Evolutionary conservation across 2,113 vertebrate genomes (phyloP).

Genomic region (Mellivora capensis): DNA sequence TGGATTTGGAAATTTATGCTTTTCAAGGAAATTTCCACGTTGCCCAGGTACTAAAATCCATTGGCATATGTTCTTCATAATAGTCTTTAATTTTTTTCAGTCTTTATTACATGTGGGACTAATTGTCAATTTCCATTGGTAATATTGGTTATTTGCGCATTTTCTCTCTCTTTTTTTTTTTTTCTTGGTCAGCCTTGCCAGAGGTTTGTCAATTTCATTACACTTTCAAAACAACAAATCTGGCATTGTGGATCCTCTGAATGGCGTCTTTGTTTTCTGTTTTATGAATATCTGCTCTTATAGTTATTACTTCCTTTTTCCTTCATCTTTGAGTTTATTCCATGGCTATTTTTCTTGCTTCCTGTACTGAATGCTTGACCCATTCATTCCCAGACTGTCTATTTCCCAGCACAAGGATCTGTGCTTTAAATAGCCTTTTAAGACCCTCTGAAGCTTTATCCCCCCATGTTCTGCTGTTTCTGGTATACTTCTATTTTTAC

Average conservation of each 20-base stretch:
- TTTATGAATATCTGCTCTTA: neutral
- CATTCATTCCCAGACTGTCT: neutral
- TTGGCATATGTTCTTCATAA: neutral
- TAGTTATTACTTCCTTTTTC: neutral
- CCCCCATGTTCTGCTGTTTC: neutral
- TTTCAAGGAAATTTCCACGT: neutral
- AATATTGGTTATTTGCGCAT: neutral
- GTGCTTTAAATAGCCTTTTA: neutral
- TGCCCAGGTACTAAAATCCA: neutral
- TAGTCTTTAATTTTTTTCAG: neutral
- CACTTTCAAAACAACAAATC: neutral
- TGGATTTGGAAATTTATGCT: neutral
- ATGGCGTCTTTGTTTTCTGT: neutral
- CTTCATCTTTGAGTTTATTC: neutral
- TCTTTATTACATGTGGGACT: neutral
- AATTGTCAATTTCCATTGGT: neutral
- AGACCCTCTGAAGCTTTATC: neutral
- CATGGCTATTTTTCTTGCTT: neutral
- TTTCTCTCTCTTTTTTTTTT: neutral
- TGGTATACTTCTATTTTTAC: neutral
- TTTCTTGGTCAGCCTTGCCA: neutral
- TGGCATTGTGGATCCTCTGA: neutral
- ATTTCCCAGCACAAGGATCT: fast-evolving
- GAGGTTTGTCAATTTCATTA: neutral
- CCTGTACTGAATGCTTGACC: neutral